Percentiles rank a stretch among this genome's conserved stretches.
Conservation (phyloP, 2,797 vertebrate species). For the Sphaeramia orbicularis region DNA sequence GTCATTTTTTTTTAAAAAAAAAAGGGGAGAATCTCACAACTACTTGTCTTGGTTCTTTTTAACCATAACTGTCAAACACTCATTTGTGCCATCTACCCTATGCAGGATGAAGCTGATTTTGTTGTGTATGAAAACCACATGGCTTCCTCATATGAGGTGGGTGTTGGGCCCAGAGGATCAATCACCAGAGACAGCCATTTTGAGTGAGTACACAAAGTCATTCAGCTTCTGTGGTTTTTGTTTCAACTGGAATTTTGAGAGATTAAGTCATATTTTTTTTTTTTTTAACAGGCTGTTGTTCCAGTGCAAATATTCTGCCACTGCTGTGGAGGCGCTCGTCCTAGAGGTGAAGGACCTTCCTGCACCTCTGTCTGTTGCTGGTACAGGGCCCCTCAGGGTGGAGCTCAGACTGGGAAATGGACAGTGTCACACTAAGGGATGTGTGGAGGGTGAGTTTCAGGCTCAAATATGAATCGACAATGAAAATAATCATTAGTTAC, state of each 20-base stretch:
- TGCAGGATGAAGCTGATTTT: slow-evolving; percentile 74
- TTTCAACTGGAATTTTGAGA: background rate
- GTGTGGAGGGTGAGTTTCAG: slow-evolving; percentile 72
- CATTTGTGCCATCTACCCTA: background rate
- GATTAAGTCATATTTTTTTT: background rate
- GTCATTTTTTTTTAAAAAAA: too few relatives aligned
- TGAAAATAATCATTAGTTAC: too few relatives aligned
- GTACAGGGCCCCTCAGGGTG: slow-evolving; percentile 72
- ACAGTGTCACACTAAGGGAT: slow-evolving; percentile 76
- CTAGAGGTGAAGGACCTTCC: slow-evolving; percentile 75
- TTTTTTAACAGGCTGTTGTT: slow-evolving; percentile 76
- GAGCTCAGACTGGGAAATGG: slow-evolving; percentile 82
- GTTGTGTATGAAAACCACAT: slow-evolving; percentile 85
- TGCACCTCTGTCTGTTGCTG: slow-evolving; percentile 67
- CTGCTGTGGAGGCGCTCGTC: slow-evolving; percentile 70
- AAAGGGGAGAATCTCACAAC: too few relatives aligned
- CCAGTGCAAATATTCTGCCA: slow-evolving; percentile 80
- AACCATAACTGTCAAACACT: background rate
- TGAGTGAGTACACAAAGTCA: slow-evolving; percentile 74
- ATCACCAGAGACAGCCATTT: slow-evolving; percentile 84
- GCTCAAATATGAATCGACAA: too few relatives aligned
- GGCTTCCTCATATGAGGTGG: slow-evolving; percentile 80
- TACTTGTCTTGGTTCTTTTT: too few relatives aligned
- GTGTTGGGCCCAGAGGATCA: slow-evolving; percentile 77
- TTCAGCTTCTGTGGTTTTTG: background rate